Conservation (phyloP, 2,797 vertebrate species). For the Protosalanx chinensis region DNA sequence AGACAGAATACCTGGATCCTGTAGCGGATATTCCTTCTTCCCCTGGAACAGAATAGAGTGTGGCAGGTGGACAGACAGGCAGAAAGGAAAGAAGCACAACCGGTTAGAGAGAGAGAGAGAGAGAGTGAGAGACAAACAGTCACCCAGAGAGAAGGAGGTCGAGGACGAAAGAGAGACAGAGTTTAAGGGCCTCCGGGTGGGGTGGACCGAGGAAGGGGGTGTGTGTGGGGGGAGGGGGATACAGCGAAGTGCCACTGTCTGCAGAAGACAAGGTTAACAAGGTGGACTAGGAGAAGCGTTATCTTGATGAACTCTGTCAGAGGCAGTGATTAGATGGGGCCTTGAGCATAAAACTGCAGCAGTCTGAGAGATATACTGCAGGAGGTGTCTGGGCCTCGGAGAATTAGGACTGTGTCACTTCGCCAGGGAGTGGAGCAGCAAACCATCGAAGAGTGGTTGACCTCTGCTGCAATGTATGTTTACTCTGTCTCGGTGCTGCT, state of each 20-base stretch:
- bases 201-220: background rate
- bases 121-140: constrained; percentile 21
- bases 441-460: background rate
- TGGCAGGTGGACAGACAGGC: constrained; percentile 70
- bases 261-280: background rate
- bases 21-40: constrained; percentile 97
- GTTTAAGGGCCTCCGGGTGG: constrained; percentile 52
- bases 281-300: background rate
- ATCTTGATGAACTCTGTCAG: no score
- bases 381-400: background rate
- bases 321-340: background rate
- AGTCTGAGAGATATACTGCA: background rate
- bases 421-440: constrained; percentile 4
- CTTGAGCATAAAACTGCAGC: background rate
- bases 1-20: constrained; percentile 96
- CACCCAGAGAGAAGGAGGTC: constrained; percentile 63
- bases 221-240: background rate
- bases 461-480: background rate
- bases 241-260: background rate
- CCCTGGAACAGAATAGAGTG: constrained; percentile 85
- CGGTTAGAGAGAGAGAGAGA: constrained; percentile 55
- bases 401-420: background rate
- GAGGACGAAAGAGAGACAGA: constrained; percentile 47
- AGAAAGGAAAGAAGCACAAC: constrained; percentile 69
- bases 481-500: constrained; percentile 3